Percentiles rank a stretch among this genome's conserved stretches.
phyloP scores from a whole-genome alignment of 2,797 vertebrate species.

The Phataginus tricuspis region DNA sequence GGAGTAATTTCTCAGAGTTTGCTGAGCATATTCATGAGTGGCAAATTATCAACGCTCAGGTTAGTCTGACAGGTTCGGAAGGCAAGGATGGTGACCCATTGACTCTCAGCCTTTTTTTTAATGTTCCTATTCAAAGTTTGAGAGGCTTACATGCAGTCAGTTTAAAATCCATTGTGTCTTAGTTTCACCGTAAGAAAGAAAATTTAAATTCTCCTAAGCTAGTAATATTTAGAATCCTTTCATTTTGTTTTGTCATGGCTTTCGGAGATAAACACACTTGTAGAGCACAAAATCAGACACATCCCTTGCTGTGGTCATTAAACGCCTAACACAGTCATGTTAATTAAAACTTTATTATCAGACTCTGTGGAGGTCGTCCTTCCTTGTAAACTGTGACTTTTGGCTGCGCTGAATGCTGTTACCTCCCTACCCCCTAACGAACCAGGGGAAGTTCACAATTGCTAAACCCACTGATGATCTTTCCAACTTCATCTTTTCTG shows the following conservation, averaged over 20 bases:
- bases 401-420: neutral
- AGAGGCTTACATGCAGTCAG: neutral
- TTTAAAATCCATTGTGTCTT: constrained; percentile 3
- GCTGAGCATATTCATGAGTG: neutral
- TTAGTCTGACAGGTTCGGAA: neutral
- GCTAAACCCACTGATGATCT: neutral
- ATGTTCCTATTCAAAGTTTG: neutral
- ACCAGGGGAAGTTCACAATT: neutral
- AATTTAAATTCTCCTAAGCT: constrained; percentile 21
- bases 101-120: neutral
- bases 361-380: constrained; percentile 25
- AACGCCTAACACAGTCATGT: constrained; percentile 38
- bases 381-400: neutral
- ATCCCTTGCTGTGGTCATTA: constrained; percentile 41
- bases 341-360: constrained; percentile 64
- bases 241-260: constrained; percentile 50
- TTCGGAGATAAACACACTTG: constrained; percentile 47
- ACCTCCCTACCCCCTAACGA: neutral
- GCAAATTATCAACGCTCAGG: neutral
- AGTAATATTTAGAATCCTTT: constrained; percentile 3
- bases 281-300: constrained; percentile 39
- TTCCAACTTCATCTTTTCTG: neutral
- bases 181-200: constrained; percentile 6
- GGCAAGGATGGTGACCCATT: neutral
- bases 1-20: neutral